Evolutionary conservation across 2,888 invertebrate genomes (phyloP).

Genomic region (Spodoptera exigua): DNA sequence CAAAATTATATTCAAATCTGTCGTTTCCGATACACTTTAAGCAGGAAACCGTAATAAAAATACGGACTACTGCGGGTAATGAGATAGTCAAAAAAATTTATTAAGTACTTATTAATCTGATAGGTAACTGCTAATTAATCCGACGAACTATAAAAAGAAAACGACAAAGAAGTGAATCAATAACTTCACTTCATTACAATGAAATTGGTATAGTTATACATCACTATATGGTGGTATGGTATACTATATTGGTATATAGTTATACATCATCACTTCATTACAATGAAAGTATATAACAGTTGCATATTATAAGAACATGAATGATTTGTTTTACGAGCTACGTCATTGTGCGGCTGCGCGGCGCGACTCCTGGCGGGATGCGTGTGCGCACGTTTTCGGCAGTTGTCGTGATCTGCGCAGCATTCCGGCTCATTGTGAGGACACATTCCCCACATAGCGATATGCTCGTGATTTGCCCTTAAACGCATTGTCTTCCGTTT

Average conservation of each 20-base stretch:
- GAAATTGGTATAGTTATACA: too few relatives aligned
- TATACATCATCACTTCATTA: too few relatives aligned
- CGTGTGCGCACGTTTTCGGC: conserved; percentile 80
- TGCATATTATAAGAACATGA: conserved; percentile 17
- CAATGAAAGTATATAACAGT: too few relatives aligned
- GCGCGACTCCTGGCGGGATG: conserved; percentile 59
- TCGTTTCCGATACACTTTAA: conserved; percentile 19
- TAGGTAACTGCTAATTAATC: too few relatives aligned
- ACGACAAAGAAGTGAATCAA: too few relatives aligned
- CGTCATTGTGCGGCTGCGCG: conserved; percentile 30
- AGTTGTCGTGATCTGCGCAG: conserved; percentile 68
- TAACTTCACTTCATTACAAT: too few relatives aligned
- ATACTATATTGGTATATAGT: too few relatives aligned
- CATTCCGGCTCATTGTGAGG: conserved; percentile 66
- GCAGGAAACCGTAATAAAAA: conserved; percentile 3
- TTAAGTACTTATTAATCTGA: too few relatives aligned
- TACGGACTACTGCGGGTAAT: too few relatives aligned
- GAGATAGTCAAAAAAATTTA: too few relatives aligned
- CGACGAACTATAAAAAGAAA: too few relatives aligned
- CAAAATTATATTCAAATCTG: conserved; percentile 24
- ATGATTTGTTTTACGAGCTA: conserved; percentile 51
- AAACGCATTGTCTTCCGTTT: conserved; percentile 75
- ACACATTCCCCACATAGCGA: conserved; percentile 82
- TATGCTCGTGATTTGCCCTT: conserved; percentile 78
- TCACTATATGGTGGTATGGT: too few relatives aligned